Percentiles rank a stretch among this genome's conserved stretches.
Conservation (phyloP, 2,797 vertebrate genomes). For the Tenualosa thibaudeaui region DNA sequence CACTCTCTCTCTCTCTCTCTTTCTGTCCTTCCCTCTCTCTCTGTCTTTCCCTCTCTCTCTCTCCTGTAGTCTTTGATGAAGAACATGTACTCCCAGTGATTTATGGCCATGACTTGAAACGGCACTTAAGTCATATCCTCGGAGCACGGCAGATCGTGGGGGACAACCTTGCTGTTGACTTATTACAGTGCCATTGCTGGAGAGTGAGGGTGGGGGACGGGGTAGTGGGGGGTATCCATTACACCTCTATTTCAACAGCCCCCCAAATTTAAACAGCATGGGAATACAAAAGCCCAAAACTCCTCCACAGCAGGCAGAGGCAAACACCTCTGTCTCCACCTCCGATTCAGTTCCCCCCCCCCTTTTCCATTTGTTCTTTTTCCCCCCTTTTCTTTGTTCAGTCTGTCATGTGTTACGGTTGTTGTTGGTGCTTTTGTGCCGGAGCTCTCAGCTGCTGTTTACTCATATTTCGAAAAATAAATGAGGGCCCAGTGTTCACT, state of each 20-base stretch:
- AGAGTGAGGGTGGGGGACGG: neutral
- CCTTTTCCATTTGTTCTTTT: neutral
- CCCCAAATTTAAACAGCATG: neutral
- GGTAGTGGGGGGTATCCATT: neutral
- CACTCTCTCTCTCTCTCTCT: neutral
- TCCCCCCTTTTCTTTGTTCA: neutral
- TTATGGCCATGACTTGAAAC: neutral
- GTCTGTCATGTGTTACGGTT: neutral
- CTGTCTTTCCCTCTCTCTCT: neutral
- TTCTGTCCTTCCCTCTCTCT: neutral
- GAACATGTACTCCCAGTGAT: constrained; percentile 12
- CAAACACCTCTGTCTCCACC: neutral
- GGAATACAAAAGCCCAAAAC: neutral
- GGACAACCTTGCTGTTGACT: neutral
- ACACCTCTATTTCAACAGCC: neutral
- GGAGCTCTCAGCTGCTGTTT: neutral
- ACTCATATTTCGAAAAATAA: neutral
- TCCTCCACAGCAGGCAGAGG: neutral
- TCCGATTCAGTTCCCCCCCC: neutral
- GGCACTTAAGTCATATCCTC: constrained; percentile 9
- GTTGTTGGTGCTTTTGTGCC: neutral
- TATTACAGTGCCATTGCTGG: neutral
- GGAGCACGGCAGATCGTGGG: neutral
- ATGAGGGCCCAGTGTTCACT: neutral
- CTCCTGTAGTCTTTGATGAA: neutral